phyloP scores from a whole-genome alignment of 2,888 invertebrate species.

The Heliothis peltigera region DNA sequence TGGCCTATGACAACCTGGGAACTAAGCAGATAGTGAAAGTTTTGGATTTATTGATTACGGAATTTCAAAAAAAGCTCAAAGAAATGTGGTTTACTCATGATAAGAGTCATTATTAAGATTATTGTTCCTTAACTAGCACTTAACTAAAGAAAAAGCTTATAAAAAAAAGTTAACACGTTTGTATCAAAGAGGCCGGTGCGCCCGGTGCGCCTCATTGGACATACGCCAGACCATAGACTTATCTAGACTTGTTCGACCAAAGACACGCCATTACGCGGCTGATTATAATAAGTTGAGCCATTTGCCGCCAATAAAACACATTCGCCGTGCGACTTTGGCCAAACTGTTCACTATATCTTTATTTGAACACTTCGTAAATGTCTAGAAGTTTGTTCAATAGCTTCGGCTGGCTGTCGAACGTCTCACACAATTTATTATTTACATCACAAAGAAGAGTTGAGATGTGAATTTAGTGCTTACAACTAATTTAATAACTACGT shows the following conservation, averaged over 20 bases:
- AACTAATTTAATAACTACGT: no score
- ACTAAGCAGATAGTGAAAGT: conserved; percentile 27
- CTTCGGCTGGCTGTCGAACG: conserved; percentile 17
- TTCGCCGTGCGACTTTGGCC: conserved; percentile 37
- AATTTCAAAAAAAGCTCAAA: neutral
- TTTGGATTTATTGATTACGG: neutral
- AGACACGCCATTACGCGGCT: conserved; percentile 52
- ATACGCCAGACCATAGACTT: conserved; percentile 54
- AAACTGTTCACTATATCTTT: conserved; percentile 46
- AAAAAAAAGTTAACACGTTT: conserved; percentile 41
- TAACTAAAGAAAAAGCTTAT: conserved; percentile 33
- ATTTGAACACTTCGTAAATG: conserved; percentile 34
- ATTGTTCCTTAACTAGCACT: conserved; percentile 13
- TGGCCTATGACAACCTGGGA: conserved; percentile 21
- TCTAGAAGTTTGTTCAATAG: conserved; percentile 10
- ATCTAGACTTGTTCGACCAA: conserved; percentile 55
- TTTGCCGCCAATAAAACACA: conserved; percentile 53
- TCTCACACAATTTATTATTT: conserved; percentile 23
- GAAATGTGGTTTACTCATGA: conserved; percentile 5
- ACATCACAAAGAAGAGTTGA: conserved; percentile 13
- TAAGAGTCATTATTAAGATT: conserved; percentile 17
- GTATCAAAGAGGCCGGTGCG: conserved; percentile 46
- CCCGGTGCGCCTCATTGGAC: conserved; percentile 53
- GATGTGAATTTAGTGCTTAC: conserved; percentile 10
- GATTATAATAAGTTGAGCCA: conserved; percentile 58